A percentile compares a stretch with the other conserved stretches of the same genome.
These are phyloP conservation scores for Myiothlypis chrysogaster DNA, from an alignment of 2,797 vertebrate genomes.

Conservation along the genomic window DNA sequence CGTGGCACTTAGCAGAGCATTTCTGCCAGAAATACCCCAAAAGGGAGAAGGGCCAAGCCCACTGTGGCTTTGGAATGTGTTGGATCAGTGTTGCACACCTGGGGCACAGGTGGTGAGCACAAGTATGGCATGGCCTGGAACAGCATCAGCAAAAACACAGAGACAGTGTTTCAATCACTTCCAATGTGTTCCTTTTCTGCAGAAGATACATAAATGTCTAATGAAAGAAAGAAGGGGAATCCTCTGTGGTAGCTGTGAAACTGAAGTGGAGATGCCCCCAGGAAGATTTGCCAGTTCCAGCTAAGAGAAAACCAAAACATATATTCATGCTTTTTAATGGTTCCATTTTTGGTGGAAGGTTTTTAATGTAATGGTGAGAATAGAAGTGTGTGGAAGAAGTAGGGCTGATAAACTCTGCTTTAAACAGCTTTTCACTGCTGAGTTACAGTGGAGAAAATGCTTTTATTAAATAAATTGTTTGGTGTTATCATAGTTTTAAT, in stretches of 20 bases:
- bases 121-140: accelerated
- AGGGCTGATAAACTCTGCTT: not conserved
- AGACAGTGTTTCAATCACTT: not conserved
- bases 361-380: not conserved
- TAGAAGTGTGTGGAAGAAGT: not conserved
- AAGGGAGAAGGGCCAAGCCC: not conserved
- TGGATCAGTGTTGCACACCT: not conserved
- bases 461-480: not conserved
- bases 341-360: not conserved
- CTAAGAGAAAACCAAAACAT: not conserved
- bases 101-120: not conserved
- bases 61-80: not conserved
- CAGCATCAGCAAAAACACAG: not conserved
- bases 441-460: not conserved
- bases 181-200: not conserved
- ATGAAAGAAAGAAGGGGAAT: not conserved
- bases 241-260: not conserved
- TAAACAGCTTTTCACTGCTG: not conserved
- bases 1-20: not conserved
- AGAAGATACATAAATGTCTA: not conserved
- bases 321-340: not conserved
- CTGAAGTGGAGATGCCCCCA: not conserved
- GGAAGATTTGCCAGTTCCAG: not conserved
- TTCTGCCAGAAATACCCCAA: not conserved
- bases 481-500: not conserved